Evolutionary conservation across 2,113 vertebrate species (phyloP).

Genomic region (Tetrao urogallus): DNA sequence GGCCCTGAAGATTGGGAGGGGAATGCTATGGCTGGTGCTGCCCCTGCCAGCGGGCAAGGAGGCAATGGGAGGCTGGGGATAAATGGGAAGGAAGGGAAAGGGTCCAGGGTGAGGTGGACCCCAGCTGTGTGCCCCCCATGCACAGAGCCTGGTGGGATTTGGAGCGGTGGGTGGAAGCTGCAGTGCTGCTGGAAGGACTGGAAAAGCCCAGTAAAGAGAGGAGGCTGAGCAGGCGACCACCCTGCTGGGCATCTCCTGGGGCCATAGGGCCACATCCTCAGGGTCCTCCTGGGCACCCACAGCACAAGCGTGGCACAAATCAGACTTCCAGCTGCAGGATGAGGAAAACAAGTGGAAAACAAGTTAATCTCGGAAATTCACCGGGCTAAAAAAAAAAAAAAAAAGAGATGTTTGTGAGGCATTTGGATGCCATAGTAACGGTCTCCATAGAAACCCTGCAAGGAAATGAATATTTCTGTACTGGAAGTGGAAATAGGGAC

Average conservation of each 20-base stretch:
- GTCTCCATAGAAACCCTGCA: constrained; percentile 49
- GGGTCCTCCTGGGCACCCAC: background rate
- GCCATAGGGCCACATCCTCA: background rate
- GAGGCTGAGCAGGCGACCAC: background rate
- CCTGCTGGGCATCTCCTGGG: background rate
- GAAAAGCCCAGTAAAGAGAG: background rate
- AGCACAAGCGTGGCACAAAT: background rate
- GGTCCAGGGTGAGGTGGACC: background rate
- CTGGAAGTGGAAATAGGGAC: background rate
- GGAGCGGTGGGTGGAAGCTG: background rate
- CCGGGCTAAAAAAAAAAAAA: background rate
- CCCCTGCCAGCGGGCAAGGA: background rate
- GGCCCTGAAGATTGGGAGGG: background rate
- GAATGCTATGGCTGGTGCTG: background rate
- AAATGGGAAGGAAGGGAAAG: background rate
- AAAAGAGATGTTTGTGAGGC: constrained; percentile 30
- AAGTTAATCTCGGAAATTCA: constrained; percentile 22
- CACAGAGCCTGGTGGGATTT: accelerated
- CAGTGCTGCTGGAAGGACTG: accelerated
- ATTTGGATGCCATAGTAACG: constrained; percentile 40
- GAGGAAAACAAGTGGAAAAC: constrained; percentile 41
- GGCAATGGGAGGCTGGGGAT: background rate
- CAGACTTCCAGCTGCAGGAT: background rate
- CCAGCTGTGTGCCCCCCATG: accelerated
- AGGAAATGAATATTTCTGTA: constrained; percentile 60